Evolutionary conservation across 2,888 invertebrate genomes (phyloP).

Genomic region (Coenonympha glycerion): DNA sequence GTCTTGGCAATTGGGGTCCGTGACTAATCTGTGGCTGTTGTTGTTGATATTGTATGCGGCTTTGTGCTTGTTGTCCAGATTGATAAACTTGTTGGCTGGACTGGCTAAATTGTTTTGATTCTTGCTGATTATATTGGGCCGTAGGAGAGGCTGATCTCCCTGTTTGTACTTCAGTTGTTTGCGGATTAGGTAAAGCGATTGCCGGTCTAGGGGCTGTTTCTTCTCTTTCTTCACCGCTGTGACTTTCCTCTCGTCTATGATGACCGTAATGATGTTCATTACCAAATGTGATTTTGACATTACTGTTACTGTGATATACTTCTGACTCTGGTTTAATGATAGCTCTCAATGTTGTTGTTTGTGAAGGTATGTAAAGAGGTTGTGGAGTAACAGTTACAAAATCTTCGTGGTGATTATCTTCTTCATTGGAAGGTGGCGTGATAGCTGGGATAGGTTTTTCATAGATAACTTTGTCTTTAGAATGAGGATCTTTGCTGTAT

Average conservation of each 20-base stretch:
- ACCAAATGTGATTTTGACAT: conserved; percentile 88
- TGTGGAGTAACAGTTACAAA: conserved; percentile 75
- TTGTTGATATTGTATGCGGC: conserved; percentile 66
- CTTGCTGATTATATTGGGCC: conserved; percentile 38
- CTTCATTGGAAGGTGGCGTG: conserved; percentile 81
- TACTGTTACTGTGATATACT: conserved; percentile 85
- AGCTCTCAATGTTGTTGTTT: conserved; percentile 86
- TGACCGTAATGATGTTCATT: conserved; percentile 71
- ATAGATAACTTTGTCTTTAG: conserved; percentile 83
- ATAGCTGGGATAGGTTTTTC: conserved; percentile 88
- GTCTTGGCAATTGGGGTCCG: conserved; percentile 66
- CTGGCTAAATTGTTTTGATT: conserved; percentile 37
- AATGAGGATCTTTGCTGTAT: conserved; percentile 88
- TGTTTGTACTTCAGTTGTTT: conserved; percentile 43
- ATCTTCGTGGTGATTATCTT: conserved; percentile 76
- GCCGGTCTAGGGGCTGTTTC: conserved; percentile 81
- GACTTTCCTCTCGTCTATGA: conserved; percentile 51
- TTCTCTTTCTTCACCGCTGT: conserved; percentile 64
- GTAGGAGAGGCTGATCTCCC: conserved; percentile 52
- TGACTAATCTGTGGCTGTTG: conserved; percentile 58
- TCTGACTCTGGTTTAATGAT: conserved; percentile 92
- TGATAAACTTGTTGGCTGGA: conserved; percentile 45
- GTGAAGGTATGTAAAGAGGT: conserved; percentile 70
- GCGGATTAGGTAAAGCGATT: conserved; percentile 70
- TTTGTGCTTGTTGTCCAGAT: conserved; percentile 57